Base-by-base conservation (phyloP, 1,140 invertebrate species). In the Drosophila pseudoobscura region DNA sequence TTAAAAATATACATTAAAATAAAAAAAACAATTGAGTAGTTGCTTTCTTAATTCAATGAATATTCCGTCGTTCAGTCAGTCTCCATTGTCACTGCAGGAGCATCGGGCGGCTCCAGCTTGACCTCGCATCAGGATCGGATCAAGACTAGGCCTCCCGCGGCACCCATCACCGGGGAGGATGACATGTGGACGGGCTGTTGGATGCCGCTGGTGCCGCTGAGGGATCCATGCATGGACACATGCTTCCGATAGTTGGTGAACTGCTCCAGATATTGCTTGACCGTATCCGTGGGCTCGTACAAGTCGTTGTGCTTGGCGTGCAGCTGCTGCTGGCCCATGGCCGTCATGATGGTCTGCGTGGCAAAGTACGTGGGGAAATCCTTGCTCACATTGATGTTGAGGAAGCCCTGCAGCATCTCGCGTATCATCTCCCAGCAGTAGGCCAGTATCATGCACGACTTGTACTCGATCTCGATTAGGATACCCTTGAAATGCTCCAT, bases 231-330 rank as follows among this genome's bases (percentile, higher is more conserved):
- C n/a, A 88, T 44, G 15, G 84, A 68, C 6, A 88, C 78, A 26
- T 89, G 92, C 92, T 98, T 98, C 51, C 97, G 93, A 85, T 97
- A 97, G 55, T 95, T 95, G 74, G 95, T 96, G 91, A 99, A 99
- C 89, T 98, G 97, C 92, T 99, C 97, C 82, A 99, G 93, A 92
- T 99, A 99, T 88, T 99, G 98, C 69, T 97, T 96, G 53, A 99
- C 96, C 0, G 97, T 98, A 91, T 99, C 97, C 72, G 97, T 95
- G 0, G 97, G 96, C 56, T 95, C 95, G 91, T 98, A 98, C 49
- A 97, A 93, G 13, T 98, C 96, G 87, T 97, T 97, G 74, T 93
- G 92, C 15, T 94, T 94, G 1, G 94, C 93, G 57, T 90, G 90
- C 35, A 89, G 17, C 49, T 91, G 89, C 44, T 90, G 90, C 45